Conservation (phyloP, 2,888 invertebrate genomes). For the Nemotelus nigrinus region DNA sequence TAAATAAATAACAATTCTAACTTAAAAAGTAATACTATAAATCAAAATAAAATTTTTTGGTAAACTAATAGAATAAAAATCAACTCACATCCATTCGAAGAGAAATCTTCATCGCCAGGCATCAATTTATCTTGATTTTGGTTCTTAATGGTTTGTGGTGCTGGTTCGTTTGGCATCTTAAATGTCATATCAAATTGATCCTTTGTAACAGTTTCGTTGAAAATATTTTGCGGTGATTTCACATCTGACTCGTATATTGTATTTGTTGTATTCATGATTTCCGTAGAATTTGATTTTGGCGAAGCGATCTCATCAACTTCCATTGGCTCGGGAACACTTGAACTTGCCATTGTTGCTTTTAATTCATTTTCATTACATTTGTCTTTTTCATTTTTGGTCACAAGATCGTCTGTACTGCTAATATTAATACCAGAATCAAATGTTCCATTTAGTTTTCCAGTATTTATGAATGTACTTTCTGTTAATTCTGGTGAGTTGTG, state of each 20-base stretch:
- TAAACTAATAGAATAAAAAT: slow-evolving; percentile 48
- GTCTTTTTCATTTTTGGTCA: slow-evolving; percentile 5
- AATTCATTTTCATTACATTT: slow-evolving; percentile 27
- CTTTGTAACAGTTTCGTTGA: slow-evolving; percentile 57
- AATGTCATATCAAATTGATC: slow-evolving; percentile 58
- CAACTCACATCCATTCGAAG: slow-evolving; percentile 53
- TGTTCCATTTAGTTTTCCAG: neutral
- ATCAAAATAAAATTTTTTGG: slow-evolving; percentile 27
- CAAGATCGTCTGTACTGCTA: neutral
- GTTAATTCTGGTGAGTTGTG: neutral
- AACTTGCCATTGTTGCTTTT: slow-evolving; percentile 4
- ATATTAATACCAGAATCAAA: slow-evolving; percentile 2
- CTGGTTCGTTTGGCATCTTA: slow-evolving; percentile 52
- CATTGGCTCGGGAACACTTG: slow-evolving; percentile 56
- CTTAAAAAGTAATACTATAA: slow-evolving; percentile 14
- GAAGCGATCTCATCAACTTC: slow-evolving; percentile 52
- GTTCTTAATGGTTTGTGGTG: slow-evolving; percentile 29
- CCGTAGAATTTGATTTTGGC: neutral
- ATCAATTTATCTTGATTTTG: slow-evolving; percentile 21
- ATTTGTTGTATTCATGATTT: neutral
- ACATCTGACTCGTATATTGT: neutral
- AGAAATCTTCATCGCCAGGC: slow-evolving; percentile 52
- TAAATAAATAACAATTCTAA: slow-evolving; percentile 17
- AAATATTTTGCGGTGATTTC: slow-evolving; percentile 56
- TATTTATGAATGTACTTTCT: neutral